Conservation (phyloP, 92 coral and sea anemone species). For the Zoanthus sansibaricus region DNA sequence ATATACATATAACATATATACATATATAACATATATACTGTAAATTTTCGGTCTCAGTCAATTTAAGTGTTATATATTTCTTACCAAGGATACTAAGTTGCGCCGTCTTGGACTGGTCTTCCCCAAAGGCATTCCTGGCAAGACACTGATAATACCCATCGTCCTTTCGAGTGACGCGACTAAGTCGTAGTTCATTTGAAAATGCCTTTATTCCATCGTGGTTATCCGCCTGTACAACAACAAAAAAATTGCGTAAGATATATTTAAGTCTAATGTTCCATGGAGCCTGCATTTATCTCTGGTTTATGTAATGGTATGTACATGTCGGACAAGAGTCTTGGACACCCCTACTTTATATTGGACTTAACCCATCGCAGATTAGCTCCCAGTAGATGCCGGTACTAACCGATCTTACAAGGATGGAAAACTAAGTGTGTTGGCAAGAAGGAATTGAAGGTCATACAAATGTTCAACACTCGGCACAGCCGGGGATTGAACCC, state of each 20-base stretch:
- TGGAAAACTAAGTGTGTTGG: neutral
- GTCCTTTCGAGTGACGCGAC: slow-evolving; percentile 58
- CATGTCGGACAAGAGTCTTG: no score
- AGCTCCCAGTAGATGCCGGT: neutral
- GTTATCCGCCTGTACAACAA: slow-evolving; percentile 58
- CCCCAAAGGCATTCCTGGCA: slow-evolving; percentile 67
- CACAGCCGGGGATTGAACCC: no score
- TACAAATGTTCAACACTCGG: no score
- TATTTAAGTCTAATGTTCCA: no score
- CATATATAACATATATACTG: no score
- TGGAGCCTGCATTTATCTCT: no score
- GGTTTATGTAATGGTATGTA: no score
- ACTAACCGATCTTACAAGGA: neutral
- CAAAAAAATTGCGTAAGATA: neutral
- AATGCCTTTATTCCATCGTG: slow-evolving; percentile 59
- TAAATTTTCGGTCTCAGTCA: no score
- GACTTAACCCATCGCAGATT: neutral
- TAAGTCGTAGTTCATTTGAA: slow-evolving; percentile 62
- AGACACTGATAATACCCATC: slow-evolving; percentile 82
- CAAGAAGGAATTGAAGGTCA: no score
- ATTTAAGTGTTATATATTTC: neutral
- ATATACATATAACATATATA: no score
- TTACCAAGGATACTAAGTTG: slow-evolving; percentile 72
- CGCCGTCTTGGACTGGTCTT: slow-evolving; percentile 71
- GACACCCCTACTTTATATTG: neutral